These are phyloP conservation scores for Rutpela maculata DNA, from an alignment of 2,888 invertebrate genomes.

Conservation along the genomic window DNA sequence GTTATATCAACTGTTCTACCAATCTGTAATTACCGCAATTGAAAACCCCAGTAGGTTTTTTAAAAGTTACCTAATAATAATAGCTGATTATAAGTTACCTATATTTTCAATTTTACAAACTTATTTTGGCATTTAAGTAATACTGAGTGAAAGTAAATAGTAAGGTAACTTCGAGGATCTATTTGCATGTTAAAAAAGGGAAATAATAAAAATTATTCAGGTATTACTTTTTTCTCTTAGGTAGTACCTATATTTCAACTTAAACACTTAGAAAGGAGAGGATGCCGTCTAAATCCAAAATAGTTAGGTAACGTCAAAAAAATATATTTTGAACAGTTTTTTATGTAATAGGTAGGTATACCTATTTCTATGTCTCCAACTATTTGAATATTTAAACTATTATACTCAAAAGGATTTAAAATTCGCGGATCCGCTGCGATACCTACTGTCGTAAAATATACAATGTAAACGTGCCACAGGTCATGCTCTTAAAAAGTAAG, in stretches of 20 bases:
- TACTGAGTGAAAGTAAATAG: no score
- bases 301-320: not conserved
- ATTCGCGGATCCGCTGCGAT: not conserved
- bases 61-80: no score
- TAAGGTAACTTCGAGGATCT: no score
- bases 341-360: not conserved
- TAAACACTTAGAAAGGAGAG: not conserved
- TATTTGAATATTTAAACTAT: not conserved
- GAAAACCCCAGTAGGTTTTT: no score
- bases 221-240: no score
- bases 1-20: not conserved
- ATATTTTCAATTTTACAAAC: no score
- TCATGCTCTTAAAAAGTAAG: not conserved
- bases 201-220: not conserved
- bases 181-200: not conserved
- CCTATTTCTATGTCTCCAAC: not conserved
- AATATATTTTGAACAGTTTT: not conserved
- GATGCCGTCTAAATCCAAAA: not conserved
- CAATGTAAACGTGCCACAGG: not conserved
- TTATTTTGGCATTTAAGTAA: no score
- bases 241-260: not conserved
- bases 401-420: not conserved
- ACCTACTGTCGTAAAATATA: not conserved
- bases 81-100: no score
- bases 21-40: no score